phyloP scores from a whole-genome alignment of 2,797 vertebrate genomes.

The Sebastes taczanowskii region DNA sequence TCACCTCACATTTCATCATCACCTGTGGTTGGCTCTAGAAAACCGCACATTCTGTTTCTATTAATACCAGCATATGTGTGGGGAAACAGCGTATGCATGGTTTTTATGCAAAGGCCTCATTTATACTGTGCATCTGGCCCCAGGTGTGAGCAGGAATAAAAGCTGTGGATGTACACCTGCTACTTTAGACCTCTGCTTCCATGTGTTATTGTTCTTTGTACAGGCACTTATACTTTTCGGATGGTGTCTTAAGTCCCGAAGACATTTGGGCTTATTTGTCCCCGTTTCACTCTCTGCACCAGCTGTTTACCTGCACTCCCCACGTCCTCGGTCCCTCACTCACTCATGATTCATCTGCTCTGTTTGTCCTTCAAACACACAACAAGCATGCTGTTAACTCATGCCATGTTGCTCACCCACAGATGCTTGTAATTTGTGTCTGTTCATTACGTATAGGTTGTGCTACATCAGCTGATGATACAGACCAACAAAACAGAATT shows the following conservation, averaged over 20 bases:
- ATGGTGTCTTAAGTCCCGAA: not conserved
- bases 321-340: not conserved
- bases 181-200: not conserved
- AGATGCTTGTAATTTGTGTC: not conserved
- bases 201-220: not conserved
- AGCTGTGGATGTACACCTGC: not conserved
- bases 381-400: not conserved
- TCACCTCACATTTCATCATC: not conserved
- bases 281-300: not conserved
- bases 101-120: not conserved
- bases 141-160: not conserved
- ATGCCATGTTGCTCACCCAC: not conserved
- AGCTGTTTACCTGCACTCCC: constrained; percentile 5
- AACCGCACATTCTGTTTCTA: no score
- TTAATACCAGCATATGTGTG: no score
- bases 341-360: not conserved
- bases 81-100: not conserved
- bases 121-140: not conserved
- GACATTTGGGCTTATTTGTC: not conserved
- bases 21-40: no score
- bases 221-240: not conserved
- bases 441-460: not conserved
- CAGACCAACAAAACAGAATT: not conserved
- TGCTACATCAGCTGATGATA: not conserved
- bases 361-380: constrained; percentile 5